These are phyloP conservation scores for Donacobius atricapilla DNA, from an alignment of 2,113 vertebrate genomes.

Conservation along the genomic window DNA sequence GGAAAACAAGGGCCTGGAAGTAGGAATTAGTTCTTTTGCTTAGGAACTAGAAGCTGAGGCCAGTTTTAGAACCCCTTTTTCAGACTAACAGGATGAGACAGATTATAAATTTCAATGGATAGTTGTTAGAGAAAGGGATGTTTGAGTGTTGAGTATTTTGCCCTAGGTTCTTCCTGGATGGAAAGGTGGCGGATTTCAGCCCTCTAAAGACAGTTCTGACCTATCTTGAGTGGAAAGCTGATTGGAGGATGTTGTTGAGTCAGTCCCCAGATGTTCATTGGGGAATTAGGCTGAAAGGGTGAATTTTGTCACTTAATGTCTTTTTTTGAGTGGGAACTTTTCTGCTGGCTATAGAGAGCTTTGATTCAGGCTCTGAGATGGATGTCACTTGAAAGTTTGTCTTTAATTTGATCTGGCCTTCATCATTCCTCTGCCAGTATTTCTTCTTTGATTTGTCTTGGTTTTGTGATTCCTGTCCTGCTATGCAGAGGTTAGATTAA, in stretches of 20 bases:
- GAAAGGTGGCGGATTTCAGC: not conserved
- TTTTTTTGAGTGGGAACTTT: not conserved
- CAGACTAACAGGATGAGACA: not conserved
- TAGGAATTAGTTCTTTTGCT: not conserved
- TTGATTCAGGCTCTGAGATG: not conserved
- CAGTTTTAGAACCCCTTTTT: not conserved
- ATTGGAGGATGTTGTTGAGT: not conserved
- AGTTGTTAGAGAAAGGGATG: not conserved
- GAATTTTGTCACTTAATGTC: not conserved
- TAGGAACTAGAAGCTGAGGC: not conserved
- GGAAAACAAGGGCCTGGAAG: not conserved
- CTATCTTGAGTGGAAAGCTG: not conserved
- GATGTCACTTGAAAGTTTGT: not conserved
- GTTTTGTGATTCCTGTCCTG: not conserved
- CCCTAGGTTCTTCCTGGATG: not conserved
- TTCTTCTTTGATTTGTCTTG: not conserved
- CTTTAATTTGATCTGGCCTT: not conserved
- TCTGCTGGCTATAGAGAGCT: not conserved
- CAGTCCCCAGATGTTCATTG: not conserved
- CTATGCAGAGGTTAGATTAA: not conserved
- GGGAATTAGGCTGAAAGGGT: not conserved
- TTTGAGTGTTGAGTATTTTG: not conserved
- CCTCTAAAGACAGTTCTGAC: not conserved
- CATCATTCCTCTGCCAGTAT: not conserved
- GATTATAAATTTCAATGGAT: not conserved